phyloP scores from a whole-genome alignment of 1,140 invertebrate genomes.

The Brachionus rubens region DNA sequence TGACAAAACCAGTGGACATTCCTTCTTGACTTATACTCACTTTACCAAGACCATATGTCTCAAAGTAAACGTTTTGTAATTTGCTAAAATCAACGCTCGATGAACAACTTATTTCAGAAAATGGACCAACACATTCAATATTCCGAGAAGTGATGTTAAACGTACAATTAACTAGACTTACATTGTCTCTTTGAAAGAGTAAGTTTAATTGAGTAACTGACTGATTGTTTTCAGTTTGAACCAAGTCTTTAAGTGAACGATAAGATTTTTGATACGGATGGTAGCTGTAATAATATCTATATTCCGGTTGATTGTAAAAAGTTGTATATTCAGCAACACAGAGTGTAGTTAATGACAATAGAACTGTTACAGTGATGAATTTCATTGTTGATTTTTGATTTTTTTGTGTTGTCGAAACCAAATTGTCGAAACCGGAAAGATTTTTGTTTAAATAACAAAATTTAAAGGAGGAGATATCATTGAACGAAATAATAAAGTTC shows the following conservation, averaged over 20 bases:
- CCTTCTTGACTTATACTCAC: not conserved
- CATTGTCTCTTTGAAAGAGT: not conserved
- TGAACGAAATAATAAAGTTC: no score
- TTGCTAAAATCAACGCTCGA: not conserved
- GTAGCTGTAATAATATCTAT: not conserved
- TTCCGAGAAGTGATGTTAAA: not conserved
- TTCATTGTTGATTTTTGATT: no score
- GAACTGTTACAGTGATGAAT: no score
- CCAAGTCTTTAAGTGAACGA: not conserved
- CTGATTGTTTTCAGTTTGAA: not conserved
- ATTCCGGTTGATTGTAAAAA: conserved; percentile 1
- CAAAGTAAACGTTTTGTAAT: conserved; percentile 3
- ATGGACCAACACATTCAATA: conserved; percentile 5
- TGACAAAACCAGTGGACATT: not conserved
- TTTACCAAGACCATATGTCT: not conserved
- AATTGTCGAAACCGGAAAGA: no score
- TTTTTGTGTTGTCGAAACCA: no score
- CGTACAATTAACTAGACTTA: not conserved
- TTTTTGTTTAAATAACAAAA: no score
- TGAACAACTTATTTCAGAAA: not conserved
- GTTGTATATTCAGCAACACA: not conserved
- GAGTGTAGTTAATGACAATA: no score
- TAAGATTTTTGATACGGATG: not conserved
- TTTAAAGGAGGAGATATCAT: no score
- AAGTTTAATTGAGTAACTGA: not conserved